Conservation (phyloP, 2,113 vertebrate species). For the Guaruba guarouba region DNA sequence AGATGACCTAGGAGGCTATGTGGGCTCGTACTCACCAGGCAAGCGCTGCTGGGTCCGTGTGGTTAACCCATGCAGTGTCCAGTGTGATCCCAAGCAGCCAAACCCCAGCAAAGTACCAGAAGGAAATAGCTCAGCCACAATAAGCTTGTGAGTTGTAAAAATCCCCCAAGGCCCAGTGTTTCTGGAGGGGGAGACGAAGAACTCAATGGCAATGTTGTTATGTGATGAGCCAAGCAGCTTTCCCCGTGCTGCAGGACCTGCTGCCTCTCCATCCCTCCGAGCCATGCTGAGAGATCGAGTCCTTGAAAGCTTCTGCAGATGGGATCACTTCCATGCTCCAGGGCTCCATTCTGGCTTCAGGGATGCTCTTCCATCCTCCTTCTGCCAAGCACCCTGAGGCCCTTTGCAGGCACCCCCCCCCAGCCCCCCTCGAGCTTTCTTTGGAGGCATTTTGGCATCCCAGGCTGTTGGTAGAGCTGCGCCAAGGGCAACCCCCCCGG, state of each 20-base stretch:
- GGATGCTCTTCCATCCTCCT: not conserved
- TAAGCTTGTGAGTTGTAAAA: not conserved
- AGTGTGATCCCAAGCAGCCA: rapidly evolving
- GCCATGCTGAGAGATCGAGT: not conserved
- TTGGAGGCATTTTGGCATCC: not conserved
- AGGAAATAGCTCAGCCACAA: not conserved
- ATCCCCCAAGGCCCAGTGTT: not conserved
- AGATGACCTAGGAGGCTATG: rapidly evolving
- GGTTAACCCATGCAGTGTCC: not conserved
- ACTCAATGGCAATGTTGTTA: not conserved
- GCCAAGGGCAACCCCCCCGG: not conserved
- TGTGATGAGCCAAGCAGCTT: rapidly evolving
- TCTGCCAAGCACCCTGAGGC: not conserved
- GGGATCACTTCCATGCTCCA: not conserved
- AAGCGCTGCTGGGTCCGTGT: rapidly evolving
- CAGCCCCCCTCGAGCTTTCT: not conserved
- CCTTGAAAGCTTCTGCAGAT: not conserved
- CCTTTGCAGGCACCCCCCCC: not conserved
- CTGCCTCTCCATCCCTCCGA: not conserved
- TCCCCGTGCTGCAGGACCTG: not conserved
- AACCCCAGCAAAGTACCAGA: not conserved
- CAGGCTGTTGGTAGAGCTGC: not conserved
- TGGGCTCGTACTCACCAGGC: rapidly evolving
- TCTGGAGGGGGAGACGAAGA: not conserved
- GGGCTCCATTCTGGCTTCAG: not conserved